Conservation (phyloP, 2,113 vertebrate genomes). For the Cygnus atratus region DNA sequence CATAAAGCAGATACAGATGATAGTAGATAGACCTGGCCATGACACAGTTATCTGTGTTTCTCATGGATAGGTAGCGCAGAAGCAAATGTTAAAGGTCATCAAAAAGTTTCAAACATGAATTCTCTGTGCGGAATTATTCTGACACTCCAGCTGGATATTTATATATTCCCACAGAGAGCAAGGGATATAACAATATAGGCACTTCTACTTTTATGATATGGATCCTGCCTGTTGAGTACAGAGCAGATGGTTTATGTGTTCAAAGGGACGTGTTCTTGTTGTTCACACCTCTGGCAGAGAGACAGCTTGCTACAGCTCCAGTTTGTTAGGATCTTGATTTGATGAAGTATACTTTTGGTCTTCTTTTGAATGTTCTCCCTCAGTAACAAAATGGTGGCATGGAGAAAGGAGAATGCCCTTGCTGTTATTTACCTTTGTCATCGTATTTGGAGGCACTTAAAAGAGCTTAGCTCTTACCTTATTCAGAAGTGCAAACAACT, state of each 20-base stretch:
- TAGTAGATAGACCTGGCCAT: background rate
- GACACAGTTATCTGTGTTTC: background rate
- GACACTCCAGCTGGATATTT: conserved; percentile 4
- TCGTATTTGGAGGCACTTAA: background rate
- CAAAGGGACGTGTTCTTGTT: conserved; percentile 58
- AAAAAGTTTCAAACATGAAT: background rate
- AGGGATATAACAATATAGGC: conserved; percentile 4
- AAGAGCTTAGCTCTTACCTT: background rate
- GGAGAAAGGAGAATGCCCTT: background rate
- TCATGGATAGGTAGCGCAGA: background rate
- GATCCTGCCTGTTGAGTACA: conserved; percentile 54
- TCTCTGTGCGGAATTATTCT: background rate
- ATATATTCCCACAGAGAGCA: background rate
- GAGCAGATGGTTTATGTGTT: conserved; percentile 74
- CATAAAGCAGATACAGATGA: background rate
- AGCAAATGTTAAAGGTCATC: background rate
- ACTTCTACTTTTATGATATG: conserved; percentile 16
- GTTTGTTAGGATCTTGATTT: conserved; percentile 46
- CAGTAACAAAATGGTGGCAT: background rate
- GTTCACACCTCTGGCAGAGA: conserved; percentile 71
- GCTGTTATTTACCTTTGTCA: background rate
- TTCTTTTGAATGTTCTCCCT: background rate
- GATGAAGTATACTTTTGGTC: conserved; percentile 7
- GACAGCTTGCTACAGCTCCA: conserved; percentile 60
- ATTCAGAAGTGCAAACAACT: background rate